phyloP scores from a whole-genome alignment of 2,797 vertebrate genomes.

The Helostoma temminkii region DNA sequence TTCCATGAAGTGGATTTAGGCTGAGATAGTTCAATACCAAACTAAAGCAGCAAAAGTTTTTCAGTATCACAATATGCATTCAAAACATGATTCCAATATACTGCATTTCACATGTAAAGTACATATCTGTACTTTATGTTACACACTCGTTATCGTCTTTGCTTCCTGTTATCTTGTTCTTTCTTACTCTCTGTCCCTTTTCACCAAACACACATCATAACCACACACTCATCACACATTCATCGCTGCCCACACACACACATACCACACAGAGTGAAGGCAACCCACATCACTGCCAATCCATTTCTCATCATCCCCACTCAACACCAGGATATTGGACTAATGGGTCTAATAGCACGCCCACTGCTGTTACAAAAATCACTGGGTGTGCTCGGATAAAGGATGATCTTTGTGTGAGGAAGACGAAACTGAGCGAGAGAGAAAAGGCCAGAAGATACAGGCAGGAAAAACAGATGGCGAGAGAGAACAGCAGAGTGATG shows the following conservation, averaged over 20 bases:
- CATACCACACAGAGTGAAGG: constrained; percentile 38
- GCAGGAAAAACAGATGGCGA: constrained; percentile 37
- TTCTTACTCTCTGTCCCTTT: constrained; percentile 25
- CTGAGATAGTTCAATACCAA: neutral
- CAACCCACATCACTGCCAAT: constrained; percentile 53
- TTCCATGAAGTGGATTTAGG: neutral
- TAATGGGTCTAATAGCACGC: constrained; percentile 70
- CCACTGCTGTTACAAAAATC: constrained; percentile 60
- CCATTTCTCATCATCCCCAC: constrained; percentile 69
- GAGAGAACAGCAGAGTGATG: constrained; percentile 40
- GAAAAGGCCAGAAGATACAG: constrained; percentile 3
- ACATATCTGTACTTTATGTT: constrained; percentile 1
- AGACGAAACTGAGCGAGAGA: constrained; percentile 13
- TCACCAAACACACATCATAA: constrained; percentile 51
- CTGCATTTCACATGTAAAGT: neutral
- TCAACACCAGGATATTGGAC: constrained; percentile 63
- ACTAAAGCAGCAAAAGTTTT: neutral
- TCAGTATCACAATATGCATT: neutral
- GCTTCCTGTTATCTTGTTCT: constrained; percentile 40
- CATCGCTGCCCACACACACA: constrained; percentile 47
- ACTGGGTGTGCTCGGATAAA: constrained; percentile 42
- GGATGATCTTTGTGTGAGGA: constrained; percentile 39
- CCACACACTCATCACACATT: constrained; percentile 58
- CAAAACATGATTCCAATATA: neutral
- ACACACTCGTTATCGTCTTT: neutral